Base-by-base conservation (phyloP, 2,888 invertebrate genomes). In the Parelbella ahira region DNA sequence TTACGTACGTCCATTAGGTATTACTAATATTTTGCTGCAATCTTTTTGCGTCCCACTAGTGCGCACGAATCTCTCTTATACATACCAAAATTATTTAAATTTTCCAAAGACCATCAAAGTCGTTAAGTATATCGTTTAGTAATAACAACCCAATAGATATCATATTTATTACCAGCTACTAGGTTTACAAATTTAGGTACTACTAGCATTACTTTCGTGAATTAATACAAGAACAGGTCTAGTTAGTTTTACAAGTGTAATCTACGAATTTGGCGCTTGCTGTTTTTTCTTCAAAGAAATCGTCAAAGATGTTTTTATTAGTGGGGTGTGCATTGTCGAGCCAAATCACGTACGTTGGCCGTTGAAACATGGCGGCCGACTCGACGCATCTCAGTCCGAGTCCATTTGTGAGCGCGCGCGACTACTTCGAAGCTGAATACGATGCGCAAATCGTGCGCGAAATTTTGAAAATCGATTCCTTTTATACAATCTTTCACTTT, bases 351-450 rank as follows among this genome's bases (percentile, higher is more conserved):
- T 72, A 53, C 53, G 64, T 54, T 53, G 63, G 63, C 54, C 58
- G 63, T 58, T 48, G 44, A 49, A 53, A 53, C 45, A 51, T 48
- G 57, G 45, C 48, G 53, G 53, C 64, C 37, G 44, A 20, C 29
- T 41, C 43, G 37, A 38, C 45, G 62, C 68, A 71, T 74, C 76
- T 80, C 81, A 81, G 82, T 81, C 67, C 71, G 70, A 62, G 72
- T 64, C 58, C 58, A 68, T 55, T 62, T 54, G 68, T 62, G 67
- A 68, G 53, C 68, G 74, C 68, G 74, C 69, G 78, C 72, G 69
- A 67, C 70, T 64, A 72, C 62, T 72, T 65, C 61, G 64, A 62
- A 63, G 59, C 50, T 62, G 55, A 57, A 47, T 45, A 67, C 59
- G 61, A 78, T 76, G 76, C 67, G 73, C 65, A 61, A 56, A 59